Percentiles rank a stretch among this genome's conserved stretches.
These are phyloP conservation scores for Drosophila percnosoma DNA, from an alignment of 2,888 invertebrate genomes.

Conservation along the genomic window DNA sequence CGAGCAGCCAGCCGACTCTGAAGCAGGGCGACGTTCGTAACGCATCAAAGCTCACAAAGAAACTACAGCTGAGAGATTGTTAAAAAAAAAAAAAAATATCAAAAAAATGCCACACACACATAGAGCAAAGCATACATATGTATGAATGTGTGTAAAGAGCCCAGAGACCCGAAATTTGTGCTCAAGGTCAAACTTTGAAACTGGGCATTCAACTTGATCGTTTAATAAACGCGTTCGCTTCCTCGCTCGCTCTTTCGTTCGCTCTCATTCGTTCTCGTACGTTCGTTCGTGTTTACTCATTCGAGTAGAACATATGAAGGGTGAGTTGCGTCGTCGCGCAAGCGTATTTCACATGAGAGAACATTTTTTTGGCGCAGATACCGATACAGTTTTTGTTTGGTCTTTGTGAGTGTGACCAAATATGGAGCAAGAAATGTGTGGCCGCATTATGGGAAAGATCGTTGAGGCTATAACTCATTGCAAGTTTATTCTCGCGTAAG, in stretches of 20 bases:
- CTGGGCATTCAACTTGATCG: constrained; percentile 83
- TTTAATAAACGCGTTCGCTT: constrained; percentile 78
- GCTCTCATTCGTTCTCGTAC: constrained; percentile 8
- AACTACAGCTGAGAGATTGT: constrained; percentile 35
- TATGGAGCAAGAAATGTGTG: constrained; percentile 53
- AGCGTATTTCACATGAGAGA: constrained; percentile 57
- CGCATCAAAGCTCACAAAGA: constrained; percentile 54
- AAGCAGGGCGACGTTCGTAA: constrained; percentile 42
- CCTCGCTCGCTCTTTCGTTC: constrained; percentile 48
- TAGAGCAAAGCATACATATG: constrained; percentile 20
- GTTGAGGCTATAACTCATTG: constrained; percentile 43
- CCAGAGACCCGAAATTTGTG: constrained; percentile 74
- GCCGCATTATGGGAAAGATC: constrained; percentile 50
- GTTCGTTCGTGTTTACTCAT: constrained; percentile 41
- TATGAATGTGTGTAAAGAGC: constrained; percentile 33
- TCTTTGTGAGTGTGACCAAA: constrained; percentile 33
- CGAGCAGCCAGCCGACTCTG: constrained; percentile 45
- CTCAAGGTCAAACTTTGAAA: constrained; percentile 83
- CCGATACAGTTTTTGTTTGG: constrained; percentile 29
- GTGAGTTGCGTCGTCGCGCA: constrained; percentile 57
- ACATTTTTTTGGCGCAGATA: constrained; percentile 29
- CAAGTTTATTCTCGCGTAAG: constrained; percentile 22
- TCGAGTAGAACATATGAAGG: constrained; percentile 58
- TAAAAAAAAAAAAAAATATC: not conserved
- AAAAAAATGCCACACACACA: not conserved